A percentile compares a stretch with the other conserved stretches of the same genome.
Conservation (phyloP, 1,140 invertebrate genomes). For the Hyphantria cunea region DNA sequence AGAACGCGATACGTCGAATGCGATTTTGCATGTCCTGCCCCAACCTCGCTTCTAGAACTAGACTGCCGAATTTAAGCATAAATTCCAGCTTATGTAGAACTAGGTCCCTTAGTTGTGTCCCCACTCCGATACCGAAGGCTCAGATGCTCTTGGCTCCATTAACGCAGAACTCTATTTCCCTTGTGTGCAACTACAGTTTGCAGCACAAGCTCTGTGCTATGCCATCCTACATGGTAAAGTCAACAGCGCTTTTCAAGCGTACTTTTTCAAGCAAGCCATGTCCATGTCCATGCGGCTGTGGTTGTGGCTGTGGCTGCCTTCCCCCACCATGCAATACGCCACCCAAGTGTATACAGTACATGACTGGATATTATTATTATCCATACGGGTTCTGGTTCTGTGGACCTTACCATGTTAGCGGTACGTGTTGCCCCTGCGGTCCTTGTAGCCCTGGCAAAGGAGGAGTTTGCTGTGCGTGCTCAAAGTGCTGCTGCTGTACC, state of each 20-base stretch:
- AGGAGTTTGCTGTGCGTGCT: conserved; percentile 19
- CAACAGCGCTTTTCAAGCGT: neutral
- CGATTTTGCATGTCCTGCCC: conserved; percentile 46
- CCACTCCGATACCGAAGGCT: neutral
- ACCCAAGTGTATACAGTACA: conserved; percentile 63
- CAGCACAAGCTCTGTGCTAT: too few species aligned
- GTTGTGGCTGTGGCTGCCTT: neutral
- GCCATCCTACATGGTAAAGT: too few species aligned
- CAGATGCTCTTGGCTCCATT: too few species aligned
- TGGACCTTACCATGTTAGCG: conserved; percentile 63
- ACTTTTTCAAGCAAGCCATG: neutral
- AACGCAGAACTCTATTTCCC: too few species aligned
- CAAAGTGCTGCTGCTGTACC: neutral
- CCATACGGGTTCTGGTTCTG: conserved; percentile 73
- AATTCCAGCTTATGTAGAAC: conserved; percentile 22
- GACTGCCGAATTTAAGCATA: neutral
- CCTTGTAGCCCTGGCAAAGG: conserved; percentile 27
- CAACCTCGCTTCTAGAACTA: neutral
- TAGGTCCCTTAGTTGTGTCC: conserved; percentile 7
- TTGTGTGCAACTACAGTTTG: too few species aligned
- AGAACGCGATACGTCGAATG: conserved; percentile 4
- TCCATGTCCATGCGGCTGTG: conserved; percentile 33
- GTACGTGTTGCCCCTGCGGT: conserved; percentile 44
- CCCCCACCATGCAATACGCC: conserved; percentile 24
- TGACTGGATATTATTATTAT: conserved; percentile 75